Percentiles rank a stretch among this genome's conserved stretches.
These are phyloP conservation scores for Heliocidaris tuberculata DNA, from an alignment of 35 echinoderm and acorn worm species.

Conservation along the genomic window DNA sequence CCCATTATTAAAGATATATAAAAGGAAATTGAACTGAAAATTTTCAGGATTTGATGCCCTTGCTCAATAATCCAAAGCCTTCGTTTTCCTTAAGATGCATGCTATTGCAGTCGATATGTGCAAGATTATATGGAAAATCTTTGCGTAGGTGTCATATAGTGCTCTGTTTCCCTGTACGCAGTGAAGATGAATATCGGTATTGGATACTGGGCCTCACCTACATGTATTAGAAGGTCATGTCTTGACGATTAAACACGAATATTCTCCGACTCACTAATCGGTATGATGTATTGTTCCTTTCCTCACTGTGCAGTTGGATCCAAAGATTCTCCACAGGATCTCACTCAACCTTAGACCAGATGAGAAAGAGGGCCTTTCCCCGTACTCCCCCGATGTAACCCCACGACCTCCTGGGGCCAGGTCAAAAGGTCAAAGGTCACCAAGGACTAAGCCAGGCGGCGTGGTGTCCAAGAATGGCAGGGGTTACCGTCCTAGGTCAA, in stretches of 20 bases:
- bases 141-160: too few species aligned
- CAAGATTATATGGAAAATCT: too few species aligned
- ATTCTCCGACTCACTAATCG: neutral
- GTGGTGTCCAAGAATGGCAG: conserved; percentile 65
- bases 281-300: neutral
- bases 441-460: conserved; percentile 10
- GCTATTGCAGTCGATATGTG: too few species aligned
- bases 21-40: too few species aligned
- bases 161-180: too few species aligned
- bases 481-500: conserved; percentile 58
- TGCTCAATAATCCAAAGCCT: too few species aligned
- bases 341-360: conserved; percentile 79
- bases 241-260: neutral
- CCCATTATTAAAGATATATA: too few species aligned
- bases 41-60: too few species aligned
- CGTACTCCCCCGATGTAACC: conserved; percentile 76
- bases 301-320: conserved; percentile 69
- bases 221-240: neutral
- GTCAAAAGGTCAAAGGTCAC: conserved; percentile 46
- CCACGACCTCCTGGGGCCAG: conserved; percentile 50
- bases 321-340: conserved; percentile 69
- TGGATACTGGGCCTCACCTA: too few species aligned
- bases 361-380: conserved; percentile 74
- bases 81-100: too few species aligned
- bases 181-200: too few species aligned